Base-by-base conservation (phyloP, 2,888 invertebrate genomes). In the Drosophila quinaria region DNA sequence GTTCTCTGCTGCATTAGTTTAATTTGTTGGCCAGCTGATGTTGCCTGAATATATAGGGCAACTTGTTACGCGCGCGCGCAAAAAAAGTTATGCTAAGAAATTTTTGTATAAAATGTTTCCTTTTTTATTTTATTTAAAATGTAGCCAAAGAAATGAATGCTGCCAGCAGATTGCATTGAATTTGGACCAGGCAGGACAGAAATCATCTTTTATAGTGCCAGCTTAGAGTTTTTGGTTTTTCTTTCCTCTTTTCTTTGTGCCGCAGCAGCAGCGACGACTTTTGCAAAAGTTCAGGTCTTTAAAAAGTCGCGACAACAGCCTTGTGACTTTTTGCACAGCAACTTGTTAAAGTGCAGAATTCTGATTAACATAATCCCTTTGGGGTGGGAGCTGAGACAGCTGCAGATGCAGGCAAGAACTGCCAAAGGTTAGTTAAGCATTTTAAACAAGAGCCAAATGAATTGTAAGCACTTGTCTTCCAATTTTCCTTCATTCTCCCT, bases 301-400 rank as follows among this genome's bases (percentile, higher is more conserved):
- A 1, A 13, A 67, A 77, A 77, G 62, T 65, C 66, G 62, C 61
- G 59, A 56, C 68, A 56, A 63, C 71, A 87, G 77, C 89, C 88
- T 82, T 85, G 80, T 70, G 88, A 89, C 84, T 89, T 88, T 80
- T 61, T 60, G 52, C 70, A 47, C 55, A 65, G 64, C 52, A 89
- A 85, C 68, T 87, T 89, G 89, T 67, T 59, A 84, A 85, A 85
- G 86, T 87, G 89, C 88, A 87, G 82, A 89, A 82, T 87, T 69
- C 80, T 79, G 90, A 85, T 85, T 85, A 85, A 87, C 84, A 85
- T 85, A 85, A 85, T 85, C 89, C 84, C 80, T 65, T 66, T 25
- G 25, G 25, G 25, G 25, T 1, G 25, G 29, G 2, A 29, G 2
- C 8, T 79, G 74, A 64, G 81, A 81, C 86, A 88, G 88, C 73